Evolutionary conservation across 2,113 vertebrate species (phyloP), one percentile per base, ranked within the genome.

Genomic region (Eudyptes chrysolophus): DNA sequence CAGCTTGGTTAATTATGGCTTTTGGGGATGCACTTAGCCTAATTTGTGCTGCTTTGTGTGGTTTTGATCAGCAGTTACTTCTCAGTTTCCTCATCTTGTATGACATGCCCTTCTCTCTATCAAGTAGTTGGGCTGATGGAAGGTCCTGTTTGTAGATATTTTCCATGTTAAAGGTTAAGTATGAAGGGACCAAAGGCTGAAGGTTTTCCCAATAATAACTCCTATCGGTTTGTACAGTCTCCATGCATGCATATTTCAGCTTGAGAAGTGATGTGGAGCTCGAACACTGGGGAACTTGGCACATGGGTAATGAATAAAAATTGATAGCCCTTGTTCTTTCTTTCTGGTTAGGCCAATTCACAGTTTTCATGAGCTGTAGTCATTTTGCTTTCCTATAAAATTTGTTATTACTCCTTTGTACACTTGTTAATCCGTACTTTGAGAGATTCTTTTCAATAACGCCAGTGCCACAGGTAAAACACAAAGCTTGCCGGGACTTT

Each of bases 51-150:
- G 13, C 14, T 88, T 93, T 97, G 38, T 82, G 38, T 62, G 82
- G 61, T 84, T 96, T 95, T 94, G 88, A 92, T 96, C 91, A 70
- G 49, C 82, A 80, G 48, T 86, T 70, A 49, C 81, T 70, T 84
- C 55, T 87, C 44, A 40, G 51, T 93, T 95, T 92, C 52, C 60
- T 88, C 7, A 2, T 89, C 58, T 89, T 87, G 49, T 75, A 27
- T 58, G 70, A 54, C 26, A 64, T 54, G 27, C 51, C 60, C 58
- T 87, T 62, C 34, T 46, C 65, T 65, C 44, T 57, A 22, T 86
- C 46, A 93, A 96, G 46, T 32, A 62, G 55, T 92, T 84, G 89
- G 81, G 70, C 61, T 81, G 36, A 69, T 52, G 26, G 74, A 96
- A 90, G 46, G 54, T 52, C 48, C 29, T 92, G 66, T 84, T 71